These are phyloP conservation scores for Ophioninae sp. DNA, from an alignment of 2,888 invertebrate genomes.

Conservation along the genomic window DNA sequence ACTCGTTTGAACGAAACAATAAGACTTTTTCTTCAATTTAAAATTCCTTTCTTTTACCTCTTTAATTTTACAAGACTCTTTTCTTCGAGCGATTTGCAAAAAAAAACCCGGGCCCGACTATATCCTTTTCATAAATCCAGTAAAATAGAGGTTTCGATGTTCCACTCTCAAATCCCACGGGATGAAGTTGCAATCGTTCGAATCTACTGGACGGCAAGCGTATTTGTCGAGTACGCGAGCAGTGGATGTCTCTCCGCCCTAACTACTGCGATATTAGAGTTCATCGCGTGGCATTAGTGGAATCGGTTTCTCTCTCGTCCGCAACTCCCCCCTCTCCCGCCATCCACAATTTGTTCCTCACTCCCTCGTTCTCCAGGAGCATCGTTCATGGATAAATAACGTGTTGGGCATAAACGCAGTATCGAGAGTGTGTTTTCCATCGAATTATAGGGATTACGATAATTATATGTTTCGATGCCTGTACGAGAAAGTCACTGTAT, in stretches of 20 bases:
- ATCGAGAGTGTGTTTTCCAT: constrained; percentile 66
- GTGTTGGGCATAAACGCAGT: constrained; percentile 64
- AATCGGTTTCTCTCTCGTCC: constrained; percentile 46
- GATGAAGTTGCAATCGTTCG: neutral
- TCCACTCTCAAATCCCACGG: neutral
- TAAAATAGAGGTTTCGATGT: neutral
- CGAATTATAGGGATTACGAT: constrained; percentile 70
- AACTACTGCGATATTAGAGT: constrained; percentile 46
- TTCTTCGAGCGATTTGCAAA: neutral
- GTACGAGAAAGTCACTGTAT: constrained; percentile 35
- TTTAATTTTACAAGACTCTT: neutral
- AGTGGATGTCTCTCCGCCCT: constrained; percentile 41
- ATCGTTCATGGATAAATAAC: constrained; percentile 62
- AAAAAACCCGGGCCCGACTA: neutral
- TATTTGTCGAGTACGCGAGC: neutral
- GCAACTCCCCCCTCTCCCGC: too few relatives aligned
- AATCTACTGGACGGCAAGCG: neutral
- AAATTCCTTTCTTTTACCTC: neutral
- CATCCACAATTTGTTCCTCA: neutral
- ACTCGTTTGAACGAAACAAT: too few relatives aligned
- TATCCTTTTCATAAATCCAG: neutral
- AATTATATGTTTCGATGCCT: constrained; percentile 65
- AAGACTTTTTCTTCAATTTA: too few relatives aligned
- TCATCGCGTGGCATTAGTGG: constrained; percentile 59
- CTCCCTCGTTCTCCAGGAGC: constrained; percentile 41